Conservation (phyloP, 2,113 vertebrate genomes). For the Pituophis catenifer region DNA sequence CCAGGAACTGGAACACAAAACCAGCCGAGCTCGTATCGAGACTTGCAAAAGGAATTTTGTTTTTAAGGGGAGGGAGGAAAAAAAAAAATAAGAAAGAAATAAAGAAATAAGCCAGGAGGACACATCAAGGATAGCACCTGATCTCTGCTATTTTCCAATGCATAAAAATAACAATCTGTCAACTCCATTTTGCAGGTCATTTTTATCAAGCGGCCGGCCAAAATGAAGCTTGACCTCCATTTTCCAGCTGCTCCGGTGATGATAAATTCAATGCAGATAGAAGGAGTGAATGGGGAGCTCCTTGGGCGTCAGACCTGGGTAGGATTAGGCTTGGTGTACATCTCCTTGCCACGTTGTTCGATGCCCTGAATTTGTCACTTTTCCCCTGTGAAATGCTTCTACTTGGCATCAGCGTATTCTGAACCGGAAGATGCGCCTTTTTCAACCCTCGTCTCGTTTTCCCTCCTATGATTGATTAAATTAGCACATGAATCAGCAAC, state of each 20-base stretch:
- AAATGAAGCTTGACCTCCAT: slow-evolving; percentile 77
- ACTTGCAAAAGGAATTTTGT: slow-evolving; percentile 31
- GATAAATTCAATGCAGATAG: slow-evolving; percentile 67
- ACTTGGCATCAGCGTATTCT: slow-evolving; percentile 30
- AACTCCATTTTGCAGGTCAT: slow-evolving; percentile 73
- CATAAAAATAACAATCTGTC: slow-evolving; percentile 77
- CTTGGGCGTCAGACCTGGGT: slow-evolving; percentile 25
- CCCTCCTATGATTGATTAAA: slow-evolving; percentile 17
- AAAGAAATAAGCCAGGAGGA: slow-evolving; percentile 19
- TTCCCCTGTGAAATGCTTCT: slow-evolving; percentile 20
- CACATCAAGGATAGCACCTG: slow-evolving; percentile 46
- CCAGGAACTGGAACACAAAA: slow-evolving; percentile 59
- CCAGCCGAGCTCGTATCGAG: slow-evolving; percentile 34
- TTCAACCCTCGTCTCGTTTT: not conserved
- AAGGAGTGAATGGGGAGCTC: slow-evolving; percentile 55
- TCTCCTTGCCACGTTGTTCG: slow-evolving; percentile 28
- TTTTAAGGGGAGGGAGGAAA: not conserved
- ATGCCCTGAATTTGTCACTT: slow-evolving; percentile 32
- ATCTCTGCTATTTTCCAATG: slow-evolving; percentile 69
- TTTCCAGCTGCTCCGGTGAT: slow-evolving; percentile 60
- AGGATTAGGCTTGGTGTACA: slow-evolving; percentile 48
- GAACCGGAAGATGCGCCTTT: not conserved
- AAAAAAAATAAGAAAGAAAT: not conserved
- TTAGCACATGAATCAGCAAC: slow-evolving; percentile 6
- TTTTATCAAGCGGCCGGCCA: slow-evolving; percentile 72